These are phyloP conservation scores for Parotia lawesii DNA, from an alignment of 2,113 vertebrate genomes.

Conservation along the genomic window DNA sequence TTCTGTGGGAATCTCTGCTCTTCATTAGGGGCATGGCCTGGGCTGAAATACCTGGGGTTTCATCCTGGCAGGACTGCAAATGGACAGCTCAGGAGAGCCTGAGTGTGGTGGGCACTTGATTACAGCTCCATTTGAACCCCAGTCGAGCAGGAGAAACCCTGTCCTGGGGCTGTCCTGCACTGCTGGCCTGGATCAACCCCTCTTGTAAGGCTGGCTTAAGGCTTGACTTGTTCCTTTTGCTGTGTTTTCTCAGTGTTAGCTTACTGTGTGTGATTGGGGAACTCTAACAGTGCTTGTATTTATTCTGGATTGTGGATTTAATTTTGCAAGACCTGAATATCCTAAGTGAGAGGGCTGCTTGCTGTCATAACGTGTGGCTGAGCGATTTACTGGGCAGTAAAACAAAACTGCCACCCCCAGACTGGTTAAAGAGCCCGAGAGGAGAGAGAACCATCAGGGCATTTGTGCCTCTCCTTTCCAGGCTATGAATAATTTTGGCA, in stretches of 20 bases:
- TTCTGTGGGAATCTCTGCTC: not conserved
- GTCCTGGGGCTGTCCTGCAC: not conserved
- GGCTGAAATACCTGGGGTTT: not conserved
- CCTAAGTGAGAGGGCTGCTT: not conserved
- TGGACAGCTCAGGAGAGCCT: not conserved
- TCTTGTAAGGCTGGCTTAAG: not conserved
- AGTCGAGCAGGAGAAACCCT: not conserved
- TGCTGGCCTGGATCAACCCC: not conserved
- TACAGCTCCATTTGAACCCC: not conserved
- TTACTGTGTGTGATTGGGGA: not conserved
- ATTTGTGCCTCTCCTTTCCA: not conserved
- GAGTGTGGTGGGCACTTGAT: not conserved
- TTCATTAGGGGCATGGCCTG: not conserved
- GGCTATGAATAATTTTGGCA: not conserved
- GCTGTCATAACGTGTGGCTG: not conserved
- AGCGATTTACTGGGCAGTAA: not conserved
- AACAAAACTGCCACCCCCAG: not conserved
- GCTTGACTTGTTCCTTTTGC: not conserved
- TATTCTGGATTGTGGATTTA: not conserved
- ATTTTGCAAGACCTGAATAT: not conserved
- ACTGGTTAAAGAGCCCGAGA: not conserved
- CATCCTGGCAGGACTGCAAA: not conserved
- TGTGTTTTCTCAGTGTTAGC: no score
- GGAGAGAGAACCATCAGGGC: not conserved
- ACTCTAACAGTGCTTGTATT: not conserved